A percentile compares a stretch with the other conserved stretches of the same genome.
Conservation (phyloP, 2,888 invertebrate genomes). For the Hipparchia sbordonii region DNA sequence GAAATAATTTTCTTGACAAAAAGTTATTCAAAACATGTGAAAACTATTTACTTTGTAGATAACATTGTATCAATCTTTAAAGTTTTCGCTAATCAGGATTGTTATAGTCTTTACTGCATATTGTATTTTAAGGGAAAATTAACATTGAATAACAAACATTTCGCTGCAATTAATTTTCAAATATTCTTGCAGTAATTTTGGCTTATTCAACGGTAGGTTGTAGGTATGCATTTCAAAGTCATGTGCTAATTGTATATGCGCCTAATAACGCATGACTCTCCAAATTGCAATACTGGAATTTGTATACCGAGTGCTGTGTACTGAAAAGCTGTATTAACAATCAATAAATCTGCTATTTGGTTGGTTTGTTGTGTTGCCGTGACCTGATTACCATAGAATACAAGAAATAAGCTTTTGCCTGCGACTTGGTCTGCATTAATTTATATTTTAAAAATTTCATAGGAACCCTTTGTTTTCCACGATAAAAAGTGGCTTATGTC, state of each 20-base stretch:
- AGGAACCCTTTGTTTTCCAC: no score
- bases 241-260: background rate
- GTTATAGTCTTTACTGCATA: no score
- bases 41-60: no score
- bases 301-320: slow-evolving; percentile 1
- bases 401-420: no score
- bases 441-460: no score
- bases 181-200: background rate
- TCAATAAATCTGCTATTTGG: slow-evolving; percentile 11
- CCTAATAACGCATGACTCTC: background rate
- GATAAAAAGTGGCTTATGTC: no score
- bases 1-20: no score
- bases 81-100: no score
- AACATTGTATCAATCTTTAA: no score
- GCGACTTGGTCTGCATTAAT: no score
- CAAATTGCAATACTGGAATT: slow-evolving; percentile 9
- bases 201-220: background rate
- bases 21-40: no score
- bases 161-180: background rate
- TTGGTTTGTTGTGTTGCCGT: slow-evolving; percentile 7
- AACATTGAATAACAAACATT: background rate
- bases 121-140: no score
- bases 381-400: slow-evolving; percentile 5
- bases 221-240: slow-evolving; percentile 1
- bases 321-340: slow-evolving; percentile 5